Evolutionary conservation across 1,140 invertebrate species (phyloP).

Genomic region (Callitettix versicolor): DNA sequence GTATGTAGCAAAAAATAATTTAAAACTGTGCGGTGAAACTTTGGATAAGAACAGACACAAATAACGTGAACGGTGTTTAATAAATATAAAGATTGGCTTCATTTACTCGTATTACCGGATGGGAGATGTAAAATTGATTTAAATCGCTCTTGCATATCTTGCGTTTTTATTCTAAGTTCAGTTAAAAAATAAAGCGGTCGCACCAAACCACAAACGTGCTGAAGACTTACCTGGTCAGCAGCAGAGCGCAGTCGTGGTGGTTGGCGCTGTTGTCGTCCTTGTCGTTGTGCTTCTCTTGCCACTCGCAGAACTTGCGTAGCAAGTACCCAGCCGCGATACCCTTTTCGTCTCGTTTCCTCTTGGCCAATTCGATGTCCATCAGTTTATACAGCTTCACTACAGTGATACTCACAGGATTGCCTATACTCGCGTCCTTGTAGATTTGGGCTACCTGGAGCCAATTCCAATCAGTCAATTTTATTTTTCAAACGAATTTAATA

Average conservation of each 20-base stretch:
- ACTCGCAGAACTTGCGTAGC: slow-evolving; percentile 59
- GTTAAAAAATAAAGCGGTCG: too few species aligned
- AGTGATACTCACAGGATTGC: slow-evolving; percentile 66
- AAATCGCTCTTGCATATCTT: too few species aligned
- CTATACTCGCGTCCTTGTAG: slow-evolving; percentile 69
- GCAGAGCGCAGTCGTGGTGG: slow-evolving; percentile 61
- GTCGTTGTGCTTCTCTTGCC: slow-evolving; percentile 48
- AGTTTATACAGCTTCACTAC: slow-evolving; percentile 56
- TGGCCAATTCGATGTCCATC: slow-evolving; percentile 39
- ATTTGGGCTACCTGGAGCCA: slow-evolving; percentile 53
- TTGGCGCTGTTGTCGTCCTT: slow-evolving; percentile 35
- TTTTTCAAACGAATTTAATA: too few species aligned
- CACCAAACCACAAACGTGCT: too few species aligned
- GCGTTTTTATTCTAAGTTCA: too few species aligned
- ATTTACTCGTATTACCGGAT: too few species aligned
- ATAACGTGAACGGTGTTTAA: too few species aligned
- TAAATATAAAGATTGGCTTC: too few species aligned
- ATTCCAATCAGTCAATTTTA: not conserved
- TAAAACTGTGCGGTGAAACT: too few species aligned
- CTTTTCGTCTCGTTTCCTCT: slow-evolving; percentile 13
- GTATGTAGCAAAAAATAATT: too few species aligned
- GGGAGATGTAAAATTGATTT: too few species aligned
- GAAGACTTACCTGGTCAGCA: slow-evolving; percentile 62
- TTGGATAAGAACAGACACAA: too few species aligned
- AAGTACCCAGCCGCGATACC: slow-evolving; percentile 50